phyloP scores from a whole-genome alignment of 2,797 vertebrate genomes.

The Sebastes vulpes region DNA sequence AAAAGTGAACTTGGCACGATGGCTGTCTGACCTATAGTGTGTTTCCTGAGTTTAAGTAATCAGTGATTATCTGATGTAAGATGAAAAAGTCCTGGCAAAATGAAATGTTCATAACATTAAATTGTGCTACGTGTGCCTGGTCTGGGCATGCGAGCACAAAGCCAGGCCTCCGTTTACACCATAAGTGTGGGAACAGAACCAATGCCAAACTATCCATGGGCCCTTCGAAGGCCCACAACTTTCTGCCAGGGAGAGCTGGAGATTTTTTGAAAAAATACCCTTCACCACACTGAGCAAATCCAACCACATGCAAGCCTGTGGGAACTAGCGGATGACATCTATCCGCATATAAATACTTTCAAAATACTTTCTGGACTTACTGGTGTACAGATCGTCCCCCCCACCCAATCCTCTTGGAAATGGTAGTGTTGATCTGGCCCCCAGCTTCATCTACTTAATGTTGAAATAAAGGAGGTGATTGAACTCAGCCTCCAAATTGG shows the following conservation, averaged over 20 bases:
- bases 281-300: slow-evolving; percentile 68
- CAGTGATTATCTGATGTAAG: slow-evolving; percentile 85
- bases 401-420: slow-evolving; percentile 71
- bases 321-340: slow-evolving; percentile 74
- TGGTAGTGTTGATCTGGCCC: slow-evolving; percentile 65
- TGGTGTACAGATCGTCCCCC: slow-evolving; percentile 63
- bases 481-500: slow-evolving; percentile 80
- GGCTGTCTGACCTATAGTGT: slow-evolving; percentile 77
- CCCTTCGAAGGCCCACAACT: slow-evolving; percentile 52
- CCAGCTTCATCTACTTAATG: slow-evolving; percentile 74
- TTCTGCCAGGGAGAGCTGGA: slow-evolving; percentile 64
- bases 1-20: slow-evolving; percentile 72
- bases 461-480: slow-evolving; percentile 82
- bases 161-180: slow-evolving; percentile 68
- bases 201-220: slow-evolving; percentile 67
- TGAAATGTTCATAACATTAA: slow-evolving; percentile 73
- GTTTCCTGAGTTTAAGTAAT: slow-evolving; percentile 86
- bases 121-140: slow-evolving; percentile 72
- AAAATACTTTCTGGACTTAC: slow-evolving; percentile 75
- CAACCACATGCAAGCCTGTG: slow-evolving; percentile 78
- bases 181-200: slow-evolving; percentile 79
- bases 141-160: slow-evolving; percentile 64
- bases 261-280: slow-evolving; percentile 63
- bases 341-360: slow-evolving; percentile 73
- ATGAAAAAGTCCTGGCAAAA: slow-evolving; percentile 66